Evolutionary conservation across 2,113 vertebrate genomes (phyloP).

Genomic region (Rhodinocichla rosea): DNA sequence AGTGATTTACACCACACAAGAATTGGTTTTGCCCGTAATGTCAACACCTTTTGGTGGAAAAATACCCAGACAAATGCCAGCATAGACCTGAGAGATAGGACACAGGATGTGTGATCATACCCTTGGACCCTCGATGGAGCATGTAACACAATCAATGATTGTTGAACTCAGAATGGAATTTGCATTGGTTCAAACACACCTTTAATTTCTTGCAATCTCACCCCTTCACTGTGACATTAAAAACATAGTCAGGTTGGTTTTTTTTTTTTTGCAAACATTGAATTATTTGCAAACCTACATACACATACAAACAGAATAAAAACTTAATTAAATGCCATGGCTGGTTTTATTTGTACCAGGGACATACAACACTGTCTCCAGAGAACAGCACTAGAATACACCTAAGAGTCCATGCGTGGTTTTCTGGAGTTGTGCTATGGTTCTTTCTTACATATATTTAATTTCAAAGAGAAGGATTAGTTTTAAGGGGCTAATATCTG

Average conservation of each 20-base stretch:
- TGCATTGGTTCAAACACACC: background rate
- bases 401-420: background rate
- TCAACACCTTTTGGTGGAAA: background rate
- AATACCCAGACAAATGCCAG: background rate
- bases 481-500: background rate
- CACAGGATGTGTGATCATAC: fast-evolving
- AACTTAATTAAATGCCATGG: background rate
- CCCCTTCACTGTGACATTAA: background rate
- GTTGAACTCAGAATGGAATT: background rate
- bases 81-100: background rate
- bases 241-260: fast-evolving
- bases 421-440: background rate
- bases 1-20: background rate
- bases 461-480: background rate
- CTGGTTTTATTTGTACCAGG: background rate
- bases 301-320: background rate
- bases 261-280: background rate
- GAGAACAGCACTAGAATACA: background rate
- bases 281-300: background rate
- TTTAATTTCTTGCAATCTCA: background rate
- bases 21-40: background rate
- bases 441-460: background rate
- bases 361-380: background rate
- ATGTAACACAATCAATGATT: background rate
- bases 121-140: fast-evolving